Conservation (phyloP, 2,888 invertebrate species). For the Pristionchus arcanus region DNA sequence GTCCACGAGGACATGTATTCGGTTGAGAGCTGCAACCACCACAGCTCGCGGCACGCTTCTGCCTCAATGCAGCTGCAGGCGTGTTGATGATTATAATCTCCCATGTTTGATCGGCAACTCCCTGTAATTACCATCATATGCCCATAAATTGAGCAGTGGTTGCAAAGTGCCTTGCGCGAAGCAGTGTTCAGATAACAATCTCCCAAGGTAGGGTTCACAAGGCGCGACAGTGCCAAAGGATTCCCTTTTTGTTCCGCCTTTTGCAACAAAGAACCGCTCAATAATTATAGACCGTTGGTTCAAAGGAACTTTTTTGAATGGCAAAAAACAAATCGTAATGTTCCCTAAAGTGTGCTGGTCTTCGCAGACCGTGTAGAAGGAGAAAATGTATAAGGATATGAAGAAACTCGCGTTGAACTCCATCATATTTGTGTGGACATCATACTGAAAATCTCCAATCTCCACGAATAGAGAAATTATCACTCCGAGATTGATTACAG, state of each 20-base stretch:
- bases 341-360: too few relatives aligned
- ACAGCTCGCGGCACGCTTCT: not conserved
- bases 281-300: not conserved
- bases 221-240: not conserved
- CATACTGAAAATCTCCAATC: not conserved
- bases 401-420: conserved; percentile 24
- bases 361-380: not conserved
- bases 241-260: not conserved
- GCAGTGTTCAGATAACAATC: not conserved
- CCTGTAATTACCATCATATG: not conserved
- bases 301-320: not conserved
- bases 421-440: not conserved
- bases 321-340: too few relatives aligned
- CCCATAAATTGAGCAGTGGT: not conserved
- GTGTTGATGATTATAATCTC: not conserved
- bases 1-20: conserved; percentile 14
- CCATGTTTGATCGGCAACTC: conserved; percentile 20
- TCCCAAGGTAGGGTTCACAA: not conserved
- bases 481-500: not conserved
- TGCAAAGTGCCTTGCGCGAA: not conserved
- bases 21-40: not conserved
- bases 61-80: not conserved
- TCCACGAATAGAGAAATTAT: conserved; percentile 1
- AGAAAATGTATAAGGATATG: not conserved
- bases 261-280: not conserved